Base-by-base conservation (phyloP, 1,140 invertebrate genomes). In the Arion vulgaris region DNA sequence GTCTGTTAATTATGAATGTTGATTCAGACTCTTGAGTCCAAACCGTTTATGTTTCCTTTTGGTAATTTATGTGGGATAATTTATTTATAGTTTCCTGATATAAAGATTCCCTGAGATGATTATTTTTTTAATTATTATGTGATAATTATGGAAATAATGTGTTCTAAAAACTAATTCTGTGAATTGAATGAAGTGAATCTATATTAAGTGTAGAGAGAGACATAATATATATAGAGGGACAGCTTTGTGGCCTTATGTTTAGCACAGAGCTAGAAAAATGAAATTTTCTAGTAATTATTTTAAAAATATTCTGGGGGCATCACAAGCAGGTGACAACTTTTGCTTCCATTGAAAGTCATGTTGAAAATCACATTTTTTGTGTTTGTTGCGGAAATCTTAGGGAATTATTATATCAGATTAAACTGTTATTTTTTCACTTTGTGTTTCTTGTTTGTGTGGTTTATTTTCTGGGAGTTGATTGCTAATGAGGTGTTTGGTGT, bases 361-460 rank as follows among this genome's bases (percentile, higher is more conserved):
- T 0, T 26, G 28, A 26, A 15, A 32, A 26, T 5, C 17, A 51
- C 9, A 53, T n/a, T 26, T 34, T 38, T 13, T 76, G 26, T 19
- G 51, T 23, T 11, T 23, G 72, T 28, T 45, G 23, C 26, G 19
- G 45, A 51, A 17, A 51, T 28, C 62, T 66, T 66, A 4, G 62
- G 62, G 62, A 32, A 32, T 66, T 28, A 7, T 66, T 66, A 66
- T 66, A 66, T 66, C 62, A 66, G 62, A 66, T 32, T 66, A 66
- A 66, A 66, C 28, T 32, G 28, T 28, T 66, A 32, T 5, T 32
- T 7, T 34, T 28, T 28, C 62, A 66, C 19, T 5, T 17, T 2
- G 62, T 66, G n/a, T 28, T 62, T 28, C 28, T 66, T 66, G 28
- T 34, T 32, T 66, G 62, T 66, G 17, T 66, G 62, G 28, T 32